phyloP scores from a whole-genome alignment of 2,888 invertebrate genomes.

The Gari tellinella region DNA sequence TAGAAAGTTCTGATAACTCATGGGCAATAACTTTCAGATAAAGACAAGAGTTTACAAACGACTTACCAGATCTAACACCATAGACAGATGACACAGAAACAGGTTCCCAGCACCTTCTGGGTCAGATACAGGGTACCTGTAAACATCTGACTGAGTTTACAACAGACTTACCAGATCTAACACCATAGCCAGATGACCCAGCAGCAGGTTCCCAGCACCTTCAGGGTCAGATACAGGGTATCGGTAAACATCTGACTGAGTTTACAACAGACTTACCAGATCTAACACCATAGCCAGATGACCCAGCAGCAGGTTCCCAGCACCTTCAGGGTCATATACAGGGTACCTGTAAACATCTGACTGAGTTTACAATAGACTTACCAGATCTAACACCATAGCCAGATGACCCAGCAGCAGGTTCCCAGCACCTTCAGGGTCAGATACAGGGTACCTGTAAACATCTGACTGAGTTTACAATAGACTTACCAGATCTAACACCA shows the following conservation, averaged over 20 bases:
- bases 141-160: too few relatives aligned
- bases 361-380: too few relatives aligned
- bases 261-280: too few relatives aligned
- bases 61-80: conserved; percentile 90
- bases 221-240: conserved; percentile 86
- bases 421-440: too few relatives aligned
- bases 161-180: conserved; percentile 90
- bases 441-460: too few relatives aligned
- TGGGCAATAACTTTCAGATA: too few relatives aligned
- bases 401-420: too few relatives aligned
- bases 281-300: conserved; percentile 95
- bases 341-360: conserved; percentile 89
- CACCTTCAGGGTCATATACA: conserved; percentile 85
- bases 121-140: conserved; percentile 86
- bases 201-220: conserved; percentile 86
- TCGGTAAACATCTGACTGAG: conserved; percentile 92
- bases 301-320: conserved; percentile 89
- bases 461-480: too few relatives aligned
- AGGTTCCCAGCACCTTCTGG: conserved; percentile 85
- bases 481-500: too few relatives aligned
- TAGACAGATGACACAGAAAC: conserved; percentile 93
- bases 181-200: conserved; percentile 95
- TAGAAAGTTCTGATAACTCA: too few relatives aligned
- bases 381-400: too few relatives aligned
- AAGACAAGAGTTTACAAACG: neutral